Evolutionary conservation across 2,113 vertebrate species (phyloP).

Genomic region (Oreochromis niloticus): DNA sequence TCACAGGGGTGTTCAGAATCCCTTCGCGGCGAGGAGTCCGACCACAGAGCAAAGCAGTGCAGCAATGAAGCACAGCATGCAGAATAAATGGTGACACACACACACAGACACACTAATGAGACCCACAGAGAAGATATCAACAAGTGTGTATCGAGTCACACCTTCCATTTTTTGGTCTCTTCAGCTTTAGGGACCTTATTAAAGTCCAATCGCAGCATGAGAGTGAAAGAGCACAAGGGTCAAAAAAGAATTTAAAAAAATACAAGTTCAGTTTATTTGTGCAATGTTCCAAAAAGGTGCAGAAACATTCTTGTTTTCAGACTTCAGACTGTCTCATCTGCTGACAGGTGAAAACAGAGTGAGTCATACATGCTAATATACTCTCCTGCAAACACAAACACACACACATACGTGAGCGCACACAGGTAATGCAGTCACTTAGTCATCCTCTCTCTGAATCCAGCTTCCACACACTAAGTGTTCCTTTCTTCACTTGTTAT

Average conservation of each 20-base stretch:
- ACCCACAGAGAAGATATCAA: conserved; percentile 1
- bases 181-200: conserved; percentile 87
- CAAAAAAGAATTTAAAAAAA: neutral
- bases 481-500: neutral
- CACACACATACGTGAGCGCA: neutral
- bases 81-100: neutral
- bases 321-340: neutral
- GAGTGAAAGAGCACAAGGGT: conserved; percentile 45
- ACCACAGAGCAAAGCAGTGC: neutral
- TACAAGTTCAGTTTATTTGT: neutral
- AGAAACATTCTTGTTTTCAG: neutral
- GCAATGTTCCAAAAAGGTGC: neutral
- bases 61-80: conserved; percentile 9
- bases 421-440: conserved; percentile 13
- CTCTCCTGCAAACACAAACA: neutral
- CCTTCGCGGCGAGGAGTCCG: neutral
- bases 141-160: conserved; percentile 44
- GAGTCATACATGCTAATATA: conserved; percentile 7
- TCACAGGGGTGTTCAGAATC: neutral
- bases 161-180: conserved; percentile 92
- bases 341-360: neutral
- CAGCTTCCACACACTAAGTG: neutral
- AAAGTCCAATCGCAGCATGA: conserved; percentile 61
- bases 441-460: conserved; percentile 8
- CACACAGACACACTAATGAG: conserved; percentile 7